Conservation (phyloP, 35 echinoderm and acorn worm genomes). For the Anneissia japonica region DNA sequence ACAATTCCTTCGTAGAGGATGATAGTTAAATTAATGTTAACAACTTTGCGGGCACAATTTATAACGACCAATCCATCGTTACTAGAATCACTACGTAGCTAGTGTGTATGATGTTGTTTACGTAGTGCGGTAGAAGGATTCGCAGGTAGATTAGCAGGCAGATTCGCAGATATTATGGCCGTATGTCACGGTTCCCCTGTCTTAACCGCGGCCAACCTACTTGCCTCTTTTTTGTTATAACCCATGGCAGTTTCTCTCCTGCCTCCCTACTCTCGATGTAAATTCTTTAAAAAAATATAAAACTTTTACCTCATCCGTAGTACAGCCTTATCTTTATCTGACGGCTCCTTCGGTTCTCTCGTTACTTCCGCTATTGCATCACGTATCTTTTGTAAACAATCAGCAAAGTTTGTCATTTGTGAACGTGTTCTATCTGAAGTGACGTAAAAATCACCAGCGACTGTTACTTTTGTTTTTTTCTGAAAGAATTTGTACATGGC, state of each 20-base stretch:
- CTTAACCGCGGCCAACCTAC: background rate
- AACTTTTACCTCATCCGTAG: conserved; percentile 63
- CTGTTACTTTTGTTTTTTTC: conserved; percentile 80
- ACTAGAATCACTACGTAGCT: too few relatives aligned
- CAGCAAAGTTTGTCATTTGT: conserved; percentile 76
- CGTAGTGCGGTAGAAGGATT: background rate
- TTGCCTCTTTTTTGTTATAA: background rate
- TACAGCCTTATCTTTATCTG: conserved; percentile 64
- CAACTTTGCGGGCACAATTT: too few relatives aligned
- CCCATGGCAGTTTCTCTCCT: background rate
- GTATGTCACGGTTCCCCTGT: too few relatives aligned
- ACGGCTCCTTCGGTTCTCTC: conserved; percentile 72
- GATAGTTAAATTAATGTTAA: too few relatives aligned
- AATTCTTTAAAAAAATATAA: background rate
- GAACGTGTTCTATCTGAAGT: conserved; percentile 73
- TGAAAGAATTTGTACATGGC: too few relatives aligned
- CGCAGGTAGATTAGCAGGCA: too few relatives aligned
- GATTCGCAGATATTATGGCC: background rate
- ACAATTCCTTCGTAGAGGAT: too few relatives aligned
- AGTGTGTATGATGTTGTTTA: too few relatives aligned
- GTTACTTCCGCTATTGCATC: conserved; percentile 67
- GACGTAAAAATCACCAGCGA: conserved; percentile 57
- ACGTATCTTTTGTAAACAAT: conserved; percentile 80
- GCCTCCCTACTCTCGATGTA: background rate
- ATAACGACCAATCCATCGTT: too few relatives aligned